Base-by-base conservation (phyloP, 2,797 vertebrate genomes). In the Botia kubotai region DNA sequence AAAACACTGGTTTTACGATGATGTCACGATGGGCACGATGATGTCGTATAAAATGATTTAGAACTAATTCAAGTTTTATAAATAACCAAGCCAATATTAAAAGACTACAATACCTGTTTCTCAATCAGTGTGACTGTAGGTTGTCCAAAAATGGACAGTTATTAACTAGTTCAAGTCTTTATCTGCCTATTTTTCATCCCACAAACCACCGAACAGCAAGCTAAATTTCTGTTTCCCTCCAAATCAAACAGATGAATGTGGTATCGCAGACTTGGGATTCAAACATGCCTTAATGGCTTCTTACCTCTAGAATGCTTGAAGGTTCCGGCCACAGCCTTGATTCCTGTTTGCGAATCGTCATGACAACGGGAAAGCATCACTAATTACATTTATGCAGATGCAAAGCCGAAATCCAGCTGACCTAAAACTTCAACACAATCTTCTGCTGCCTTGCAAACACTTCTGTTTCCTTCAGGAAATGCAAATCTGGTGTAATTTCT, bases 291-390 rank as follows among this genome's bases (percentile, higher is more conserved):
- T 62, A 23, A 62, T 62, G 13, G 12, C 23, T 14, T 16, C 13
- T 29, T 62, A 29, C 23, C 19, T 58, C 58, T 26, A 26, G 13
- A 12, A 58, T 58, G 57, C 21, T 23, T 60, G 12, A 53, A 53
- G 52, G 1, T 0, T 53, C 52, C 21, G 58, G 14, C 5, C 52
- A 62, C 21, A 62, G 58, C 23, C 23, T 62, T 29, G 26, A 16
- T 62, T 62, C 13, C 6, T 62, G 26, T 62, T 62, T 62, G 60
- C 13, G 58, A 62, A 62, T 29, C 29, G 60, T 62, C 60, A 62
- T 62, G 60, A 62, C 60, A 62, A 62, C 60, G 29, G 60, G 29
- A 62, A 62, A 62, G 60, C 13, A 29, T 43, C 39, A 43, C 39
- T 43, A 43, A 43, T 43, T 43, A 43, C 39, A 43, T 43, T 43